Evolutionary conservation across 2,888 invertebrate genomes (phyloP), one percentile per base, ranked within the genome.

Genomic region (Cinara cedri): DNA sequence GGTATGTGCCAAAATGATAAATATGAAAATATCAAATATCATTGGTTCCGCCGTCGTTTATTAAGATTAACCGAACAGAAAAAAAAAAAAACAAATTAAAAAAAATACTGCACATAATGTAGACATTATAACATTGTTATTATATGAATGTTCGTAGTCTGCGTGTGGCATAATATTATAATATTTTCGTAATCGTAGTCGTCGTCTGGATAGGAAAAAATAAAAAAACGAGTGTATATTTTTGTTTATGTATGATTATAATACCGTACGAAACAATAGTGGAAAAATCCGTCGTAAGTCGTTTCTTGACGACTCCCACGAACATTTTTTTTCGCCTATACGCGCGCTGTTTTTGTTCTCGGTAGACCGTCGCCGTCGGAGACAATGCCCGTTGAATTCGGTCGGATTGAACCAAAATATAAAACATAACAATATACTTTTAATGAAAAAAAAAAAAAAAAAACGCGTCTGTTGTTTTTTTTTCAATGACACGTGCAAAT

Each of bases 231-330:
- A 11, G 13, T n/a, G 21, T 46, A 13, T 74, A 66, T 62, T 63
- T 57, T 74, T 81, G 66, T 74, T 62, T 74, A 34, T 34, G 6
- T 34, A 34, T 34, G 34, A 4, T 4, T 34, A 34, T 34, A 34
- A 74, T 68, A 54, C 16, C n/a, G 44, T 74, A 51, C 51, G 74
- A 74, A 72, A 74, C 74, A 81, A 72, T 72, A 74, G 81, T 74
- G 68, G 49, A 81, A 60, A 81, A 63, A 74, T 74, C 26, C 81
- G 24, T 51, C 19, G 74, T 81, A 81, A 81, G 81, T 66, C 68
- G 74, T 74, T 81, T 68, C 66, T 51, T 21, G 74, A 81, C 49
- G 68, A 68, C 68, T 74, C 81, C 74, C 66, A 74, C 74, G 66
- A 81, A 66, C 21, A 72, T 72, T 68, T 72, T n/a, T n/a, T 76